Evolutionary conservation across 2,113 vertebrate species (phyloP), one percentile per base, ranked within the genome.

Genomic region (Indri indri): DNA sequence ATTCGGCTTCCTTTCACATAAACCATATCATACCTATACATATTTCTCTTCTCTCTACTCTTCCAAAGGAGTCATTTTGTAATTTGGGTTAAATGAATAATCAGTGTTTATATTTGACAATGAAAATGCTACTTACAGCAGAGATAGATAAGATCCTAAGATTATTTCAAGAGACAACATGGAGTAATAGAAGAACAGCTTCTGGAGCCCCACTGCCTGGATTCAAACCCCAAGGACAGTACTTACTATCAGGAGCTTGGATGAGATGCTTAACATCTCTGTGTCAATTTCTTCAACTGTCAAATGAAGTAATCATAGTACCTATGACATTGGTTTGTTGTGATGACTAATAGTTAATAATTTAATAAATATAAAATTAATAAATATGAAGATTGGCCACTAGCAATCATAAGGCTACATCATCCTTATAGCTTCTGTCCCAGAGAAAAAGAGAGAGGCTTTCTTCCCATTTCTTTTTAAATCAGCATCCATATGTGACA

Each of bases 21-120:
- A 30, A 37, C 5, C 11, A 81, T 6, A 42, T 59, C 4, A 34
- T 54, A 32, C 9, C 25, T 95, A 22, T 9, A 34, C 3, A 80
- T 17, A 65, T 65, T 25, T 14, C 16, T 66, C 23, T 80, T 8
- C 23, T 88, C 16, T n/a, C 34, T 76, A 40, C 45, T 70, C 13
- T 80, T 91, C 45, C 45, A 61, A 85, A 61, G 37, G 42, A 47
- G 45, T 40, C 14, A 66, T 88, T 54, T 83, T 34, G 1, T 68
- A 94, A 82, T 88, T 65, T 86, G 74, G 25, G 22, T 52, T 95
- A 97, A 63, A 50, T 68, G 12, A 63, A 80, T 70, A 73, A 63
- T 45, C 25, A 81, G 1, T 10, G 14, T 74, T 91, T 81, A 47
- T 54, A 47, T 90, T 59, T 80, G 20, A 47, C 16, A 34, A 20